Evolutionary conservation across 2,113 vertebrate species (phyloP).

Genomic region (Tachysurus fulvidraco): DNA sequence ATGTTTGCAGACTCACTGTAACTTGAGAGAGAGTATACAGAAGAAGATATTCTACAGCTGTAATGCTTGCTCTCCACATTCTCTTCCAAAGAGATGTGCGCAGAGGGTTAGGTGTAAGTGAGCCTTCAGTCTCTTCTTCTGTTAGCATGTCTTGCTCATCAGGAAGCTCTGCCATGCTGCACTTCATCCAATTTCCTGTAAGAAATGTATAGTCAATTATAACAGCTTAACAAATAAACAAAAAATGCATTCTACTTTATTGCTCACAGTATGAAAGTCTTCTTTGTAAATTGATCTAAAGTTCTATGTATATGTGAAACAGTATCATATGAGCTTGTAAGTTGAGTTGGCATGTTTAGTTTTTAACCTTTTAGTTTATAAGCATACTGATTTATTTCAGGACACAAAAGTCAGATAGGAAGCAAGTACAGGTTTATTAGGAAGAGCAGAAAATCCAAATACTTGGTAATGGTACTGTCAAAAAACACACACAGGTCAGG

Average conservation of each 20-base stretch:
- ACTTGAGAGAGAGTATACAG: constrained; percentile 86
- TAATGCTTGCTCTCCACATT: constrained; percentile 74
- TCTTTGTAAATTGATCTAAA: background rate
- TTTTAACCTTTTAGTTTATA: too few species aligned
- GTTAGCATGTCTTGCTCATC: constrained; percentile 48
- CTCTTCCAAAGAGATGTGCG: constrained; percentile 63
- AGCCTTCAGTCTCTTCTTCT: constrained; percentile 52
- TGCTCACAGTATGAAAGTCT: background rate
- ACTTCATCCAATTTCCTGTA: constrained; percentile 66
- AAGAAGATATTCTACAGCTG: constrained; percentile 75
- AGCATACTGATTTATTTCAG: too few species aligned
- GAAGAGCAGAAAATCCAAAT: too few species aligned
- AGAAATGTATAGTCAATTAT: constrained; percentile 33
- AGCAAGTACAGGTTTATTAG: too few species aligned
- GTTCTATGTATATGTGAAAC: too few species aligned
- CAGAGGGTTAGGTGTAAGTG: constrained; percentile 42
- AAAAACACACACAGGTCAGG: too few species aligned
- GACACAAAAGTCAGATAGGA: too few species aligned
- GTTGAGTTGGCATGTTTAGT: too few species aligned
- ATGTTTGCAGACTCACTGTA: constrained; percentile 75
- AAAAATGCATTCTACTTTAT: background rate
- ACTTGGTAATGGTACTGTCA: too few species aligned
- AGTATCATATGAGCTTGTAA: too few species aligned
- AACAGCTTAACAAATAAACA: constrained; percentile 3
- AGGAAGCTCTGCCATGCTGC: constrained; percentile 49